Percentiles rank a stretch among this genome's conserved stretches.
phyloP scores from a whole-genome alignment of 2,113 vertebrate genomes.

The Hippopotamus amphibius region DNA sequence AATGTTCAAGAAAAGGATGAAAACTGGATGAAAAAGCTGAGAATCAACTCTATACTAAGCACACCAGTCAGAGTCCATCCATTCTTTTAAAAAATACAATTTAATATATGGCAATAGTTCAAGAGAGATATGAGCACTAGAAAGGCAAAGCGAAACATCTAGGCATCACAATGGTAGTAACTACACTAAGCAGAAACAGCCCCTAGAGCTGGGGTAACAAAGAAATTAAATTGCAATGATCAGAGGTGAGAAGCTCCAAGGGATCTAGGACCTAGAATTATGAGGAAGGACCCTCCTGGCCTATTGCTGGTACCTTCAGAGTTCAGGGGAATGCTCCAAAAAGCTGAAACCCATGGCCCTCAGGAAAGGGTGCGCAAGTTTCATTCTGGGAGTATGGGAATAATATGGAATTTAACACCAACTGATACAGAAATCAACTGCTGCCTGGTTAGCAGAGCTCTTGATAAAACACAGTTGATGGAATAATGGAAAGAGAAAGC shows the following conservation, averaged over 20 bases:
- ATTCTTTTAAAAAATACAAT: neutral
- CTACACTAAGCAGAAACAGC: neutral
- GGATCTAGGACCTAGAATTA: constrained; percentile 47
- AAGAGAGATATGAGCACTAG: neutral
- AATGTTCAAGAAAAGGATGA: neutral
- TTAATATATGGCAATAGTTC: neutral
- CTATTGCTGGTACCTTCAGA: neutral
- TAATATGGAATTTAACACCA: neutral
- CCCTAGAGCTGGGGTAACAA: neutral
- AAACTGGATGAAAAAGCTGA: neutral
- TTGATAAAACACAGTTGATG: neutral
- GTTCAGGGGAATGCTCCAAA: neutral
- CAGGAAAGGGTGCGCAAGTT: neutral
- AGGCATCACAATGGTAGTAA: neutral
- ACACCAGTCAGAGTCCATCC: neutral
- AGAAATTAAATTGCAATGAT: neutral
- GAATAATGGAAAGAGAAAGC: neutral
- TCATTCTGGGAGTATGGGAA: neutral
- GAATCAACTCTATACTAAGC: neutral
- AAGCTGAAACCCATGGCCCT: neutral
- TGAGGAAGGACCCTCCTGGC: neutral
- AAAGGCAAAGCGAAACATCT: neutral
- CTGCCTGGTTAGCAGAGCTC: neutral
- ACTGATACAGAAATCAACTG: neutral
- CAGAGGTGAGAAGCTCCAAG: neutral